Conservation (phyloP, 2,113 vertebrate genomes). For the Phoxinus phoxinus region DNA sequence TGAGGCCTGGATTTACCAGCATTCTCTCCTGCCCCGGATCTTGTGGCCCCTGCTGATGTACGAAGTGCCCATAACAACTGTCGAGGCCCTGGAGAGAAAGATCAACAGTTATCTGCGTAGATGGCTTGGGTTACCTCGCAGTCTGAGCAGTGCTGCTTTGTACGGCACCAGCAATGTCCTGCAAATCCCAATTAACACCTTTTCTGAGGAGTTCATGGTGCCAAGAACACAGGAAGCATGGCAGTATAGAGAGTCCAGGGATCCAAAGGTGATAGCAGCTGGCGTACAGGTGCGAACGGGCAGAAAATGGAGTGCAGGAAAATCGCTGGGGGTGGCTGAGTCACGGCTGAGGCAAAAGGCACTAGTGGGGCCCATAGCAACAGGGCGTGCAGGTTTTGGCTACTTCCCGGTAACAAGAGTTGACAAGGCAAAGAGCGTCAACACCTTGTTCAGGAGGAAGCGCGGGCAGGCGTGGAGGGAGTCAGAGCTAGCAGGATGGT, state of each 20-base stretch:
- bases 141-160: not conserved
- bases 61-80: not conserved
- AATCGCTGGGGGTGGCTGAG: too few species aligned
- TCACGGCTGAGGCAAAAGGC: too few species aligned
- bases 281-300: too few species aligned
- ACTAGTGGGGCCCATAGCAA: too few species aligned
- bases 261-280: not conserved
- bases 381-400: too few species aligned
- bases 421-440: not conserved
- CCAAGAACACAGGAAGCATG: not conserved
- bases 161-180: not conserved
- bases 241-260: too few species aligned
- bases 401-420: too few species aligned
- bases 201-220: too few species aligned
- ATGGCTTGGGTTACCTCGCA: not conserved
- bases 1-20: not conserved
- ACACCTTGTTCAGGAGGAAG: constrained; percentile 3
- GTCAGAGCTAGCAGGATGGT: not conserved
- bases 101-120: not conserved
- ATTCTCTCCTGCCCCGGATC: not conserved
- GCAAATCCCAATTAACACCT: too few species aligned
- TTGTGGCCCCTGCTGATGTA: not conserved
- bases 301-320: too few species aligned
- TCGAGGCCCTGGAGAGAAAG: not conserved
- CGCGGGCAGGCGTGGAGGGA: not conserved